A percentile compares a stretch with the other conserved stretches of the same genome.
These are phyloP conservation scores for Chlorops oryzae DNA, from an alignment of 1,140 invertebrate species.

Conservation along the genomic window DNA sequence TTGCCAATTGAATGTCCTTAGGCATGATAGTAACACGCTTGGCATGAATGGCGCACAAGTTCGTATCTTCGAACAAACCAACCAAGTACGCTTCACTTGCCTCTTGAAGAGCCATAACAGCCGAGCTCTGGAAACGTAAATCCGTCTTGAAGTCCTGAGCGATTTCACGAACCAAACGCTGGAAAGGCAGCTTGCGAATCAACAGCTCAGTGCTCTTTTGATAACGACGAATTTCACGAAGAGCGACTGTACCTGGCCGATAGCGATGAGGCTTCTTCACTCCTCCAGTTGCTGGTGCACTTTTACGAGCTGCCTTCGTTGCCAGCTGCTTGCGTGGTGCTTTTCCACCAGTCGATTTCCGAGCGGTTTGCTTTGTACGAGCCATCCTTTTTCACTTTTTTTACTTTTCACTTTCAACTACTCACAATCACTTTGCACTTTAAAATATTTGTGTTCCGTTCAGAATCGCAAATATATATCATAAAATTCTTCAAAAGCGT, in stretches of 20 bases:
- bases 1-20: slow-evolving; percentile 87
- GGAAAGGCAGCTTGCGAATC: slow-evolving; percentile 84
- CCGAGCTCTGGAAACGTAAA: slow-evolving; percentile 73
- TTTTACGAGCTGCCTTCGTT: slow-evolving; percentile 50
- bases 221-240: slow-evolving; percentile 75
- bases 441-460: too few relatives aligned
- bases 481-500: too few relatives aligned
- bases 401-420: too few relatives aligned
- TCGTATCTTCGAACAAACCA: slow-evolving; percentile 89
- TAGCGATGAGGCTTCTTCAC: slow-evolving; percentile 77
- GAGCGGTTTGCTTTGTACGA: slow-evolving; percentile 78
- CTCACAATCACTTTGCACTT: too few relatives aligned
- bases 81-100: slow-evolving; percentile 88
- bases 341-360: slow-evolving; percentile 77
- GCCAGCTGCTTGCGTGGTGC: slow-evolving; percentile 73
- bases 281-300: slow-evolving; percentile 76
- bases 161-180: slow-evolving; percentile 78
- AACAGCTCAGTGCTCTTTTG: slow-evolving; percentile 75
- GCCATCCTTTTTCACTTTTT: slow-evolving; percentile 36
- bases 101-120: slow-evolving; percentile 70
- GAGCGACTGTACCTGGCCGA: slow-evolving; percentile 67
- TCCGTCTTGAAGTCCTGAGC: slow-evolving; percentile 80
- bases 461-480: too few relatives aligned
- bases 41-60: slow-evolving; percentile 90
- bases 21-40: slow-evolving; percentile 95